Base-by-base conservation (phyloP, 2,888 invertebrate genomes). In the Embidobia sp. region DNA sequence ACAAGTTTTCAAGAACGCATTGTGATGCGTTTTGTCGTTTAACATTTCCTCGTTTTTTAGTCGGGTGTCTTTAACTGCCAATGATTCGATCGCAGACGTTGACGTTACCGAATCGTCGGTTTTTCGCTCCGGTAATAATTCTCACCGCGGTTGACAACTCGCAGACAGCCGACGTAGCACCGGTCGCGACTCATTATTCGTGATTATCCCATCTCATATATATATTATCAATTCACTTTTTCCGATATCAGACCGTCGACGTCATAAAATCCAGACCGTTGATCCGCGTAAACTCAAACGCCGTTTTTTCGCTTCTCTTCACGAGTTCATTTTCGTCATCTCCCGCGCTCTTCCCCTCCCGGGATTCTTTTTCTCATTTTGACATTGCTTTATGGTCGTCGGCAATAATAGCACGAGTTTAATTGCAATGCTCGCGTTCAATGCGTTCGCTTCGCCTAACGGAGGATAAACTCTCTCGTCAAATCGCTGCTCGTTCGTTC, bases 401-500 rank as follows among this genome's bases (percentile, higher is more conserved):
- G 72, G 55, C 72, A 48, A 63, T 64, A 64, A 73, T 64, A 64
- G 57, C 42, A 29, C 44, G 73, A 51, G 59, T 66, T 74, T 74
- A 74, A 74, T 74, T 74, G 73, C 73, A 33, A 66, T 44, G 66
- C 73, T 74, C 15, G 73, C 66, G 64, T 44, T 66, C 51, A 66
- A 61, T 53, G 51, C 53, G 51, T 66, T 66, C 66, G 66, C 59
- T 37, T 74, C 59, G 51, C 59, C 59, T 59, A 66, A 64, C 66
- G 57, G 51, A 49, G 73, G 66, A 66, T 66, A 74, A 74, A 66
- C 64, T 74, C n/a, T n/a, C 73, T 73, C 59, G 66, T 74, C 73
- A 66, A 74, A 66, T 66, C 57, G 73, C 44, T 59, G 66, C 59
- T 74, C 73, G 35, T 51, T 74, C 57, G 59, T 44, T 74, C 66